Evolutionary conservation across 2,113 vertebrate species (phyloP).

Genomic region (Notiomystis cincta): DNA sequence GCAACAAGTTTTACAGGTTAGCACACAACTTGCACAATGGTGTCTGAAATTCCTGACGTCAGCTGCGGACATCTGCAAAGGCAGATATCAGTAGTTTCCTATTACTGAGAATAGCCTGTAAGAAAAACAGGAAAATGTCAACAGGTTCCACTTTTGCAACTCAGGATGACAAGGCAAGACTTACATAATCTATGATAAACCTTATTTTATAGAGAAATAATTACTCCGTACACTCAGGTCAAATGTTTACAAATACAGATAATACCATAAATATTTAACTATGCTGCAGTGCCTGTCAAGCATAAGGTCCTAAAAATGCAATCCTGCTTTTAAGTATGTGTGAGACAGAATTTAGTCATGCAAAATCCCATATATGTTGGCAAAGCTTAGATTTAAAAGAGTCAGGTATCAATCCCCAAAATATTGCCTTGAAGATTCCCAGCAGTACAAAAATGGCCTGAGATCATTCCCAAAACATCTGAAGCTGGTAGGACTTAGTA

Average conservation of each 20-base stretch:
- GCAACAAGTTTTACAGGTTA: background rate
- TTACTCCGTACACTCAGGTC: background rate
- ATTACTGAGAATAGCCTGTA: background rate
- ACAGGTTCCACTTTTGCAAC: conserved; percentile 31
- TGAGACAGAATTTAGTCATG: background rate
- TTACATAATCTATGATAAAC: background rate
- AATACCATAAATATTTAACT: background rate
- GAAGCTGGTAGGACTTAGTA: background rate
- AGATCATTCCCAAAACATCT: background rate
- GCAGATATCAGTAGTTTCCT: conserved; percentile 52
- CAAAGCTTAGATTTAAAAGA: background rate
- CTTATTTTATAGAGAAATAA: background rate
- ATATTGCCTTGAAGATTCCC: background rate
- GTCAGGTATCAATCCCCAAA: background rate
- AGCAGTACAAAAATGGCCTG: background rate
- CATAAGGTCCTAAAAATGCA: background rate
- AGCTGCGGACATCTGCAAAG: conserved; percentile 25
- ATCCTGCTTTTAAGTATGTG: background rate
- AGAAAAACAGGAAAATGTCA: conserved; percentile 49
- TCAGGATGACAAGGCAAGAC: conserved; percentile 38
- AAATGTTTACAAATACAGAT: background rate
- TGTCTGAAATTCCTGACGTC: conserved; percentile 40
- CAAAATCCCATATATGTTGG: background rate
- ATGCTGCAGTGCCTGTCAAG: background rate
- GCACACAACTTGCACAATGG: background rate